Conservation (phyloP, 2,797 vertebrate genomes). For the Tarsius wallacei region DNA sequence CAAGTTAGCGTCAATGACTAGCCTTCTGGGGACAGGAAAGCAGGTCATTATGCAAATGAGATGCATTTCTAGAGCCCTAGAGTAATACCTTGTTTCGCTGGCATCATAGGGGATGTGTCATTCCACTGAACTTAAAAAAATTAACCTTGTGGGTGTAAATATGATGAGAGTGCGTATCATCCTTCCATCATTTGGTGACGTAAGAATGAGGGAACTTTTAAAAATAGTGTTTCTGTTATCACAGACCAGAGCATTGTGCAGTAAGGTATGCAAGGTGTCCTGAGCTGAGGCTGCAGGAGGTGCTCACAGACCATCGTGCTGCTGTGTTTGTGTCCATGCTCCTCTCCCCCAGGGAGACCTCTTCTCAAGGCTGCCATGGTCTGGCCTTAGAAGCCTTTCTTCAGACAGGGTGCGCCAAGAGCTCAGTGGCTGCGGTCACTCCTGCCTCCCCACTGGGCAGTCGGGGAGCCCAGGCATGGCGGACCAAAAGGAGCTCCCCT, state of each 20-base stretch:
- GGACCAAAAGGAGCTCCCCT: neutral
- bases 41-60: neutral
- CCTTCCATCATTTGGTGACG: too few relatives aligned
- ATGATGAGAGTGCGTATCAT: neutral
- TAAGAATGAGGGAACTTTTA: too few relatives aligned
- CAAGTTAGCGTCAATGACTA: neutral
- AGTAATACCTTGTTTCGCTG: neutral
- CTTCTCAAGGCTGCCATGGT: neutral
- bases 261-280: fast-evolving
- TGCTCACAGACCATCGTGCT: neutral
- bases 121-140: too few relatives aligned
- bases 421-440: neutral
- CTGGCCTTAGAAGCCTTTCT: neutral
- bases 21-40: neutral
- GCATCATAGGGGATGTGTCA: fast-evolving
- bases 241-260: fast-evolving
- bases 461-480: neutral
- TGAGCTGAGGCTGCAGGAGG: neutral
- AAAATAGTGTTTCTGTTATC: fast-evolving
- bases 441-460: neutral
- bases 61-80: too few relatives aligned
- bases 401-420: neutral
- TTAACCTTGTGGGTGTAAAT: too few relatives aligned
- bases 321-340: neutral
- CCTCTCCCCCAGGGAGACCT: neutral